Percentiles rank a stretch among this genome's conserved stretches.
These are phyloP conservation scores for Motacilla alba DNA, from an alignment of 2,113 vertebrate genomes.

Conservation along the genomic window DNA sequence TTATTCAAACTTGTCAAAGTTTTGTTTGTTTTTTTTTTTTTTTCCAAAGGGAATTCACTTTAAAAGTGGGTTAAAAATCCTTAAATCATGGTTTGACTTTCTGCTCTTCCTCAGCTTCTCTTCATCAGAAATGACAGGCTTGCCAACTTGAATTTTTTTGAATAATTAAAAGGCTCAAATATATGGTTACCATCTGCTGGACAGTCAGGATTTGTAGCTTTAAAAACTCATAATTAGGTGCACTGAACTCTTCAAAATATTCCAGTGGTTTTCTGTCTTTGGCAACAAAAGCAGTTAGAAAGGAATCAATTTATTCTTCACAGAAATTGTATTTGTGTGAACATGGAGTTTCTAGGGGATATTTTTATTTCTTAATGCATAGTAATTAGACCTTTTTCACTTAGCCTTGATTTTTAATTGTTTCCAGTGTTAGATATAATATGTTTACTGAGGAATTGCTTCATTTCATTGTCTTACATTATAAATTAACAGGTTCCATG, in stretches of 20 bases:
- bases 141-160: background rate
- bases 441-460: background rate
- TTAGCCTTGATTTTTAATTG: background rate
- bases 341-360: background rate
- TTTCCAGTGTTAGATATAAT: background rate
- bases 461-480: background rate
- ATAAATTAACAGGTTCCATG: background rate
- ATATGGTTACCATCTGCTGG: slow-evolving; percentile 8
- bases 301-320: background rate
- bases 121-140: background rate
- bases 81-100: background rate
- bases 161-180: background rate
- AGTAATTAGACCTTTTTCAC: background rate
- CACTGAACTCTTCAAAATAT: background rate
- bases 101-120: background rate
- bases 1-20: background rate
- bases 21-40: background rate
- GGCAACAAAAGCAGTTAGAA: background rate
- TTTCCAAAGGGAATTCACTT: background rate
- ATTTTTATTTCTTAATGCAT: background rate
- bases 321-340: background rate
- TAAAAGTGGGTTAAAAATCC: background rate
- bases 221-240: background rate
- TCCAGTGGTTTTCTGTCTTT: background rate
- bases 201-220: background rate